Conservation (phyloP, 2,888 invertebrate species). For the Clivina fossor region DNA sequence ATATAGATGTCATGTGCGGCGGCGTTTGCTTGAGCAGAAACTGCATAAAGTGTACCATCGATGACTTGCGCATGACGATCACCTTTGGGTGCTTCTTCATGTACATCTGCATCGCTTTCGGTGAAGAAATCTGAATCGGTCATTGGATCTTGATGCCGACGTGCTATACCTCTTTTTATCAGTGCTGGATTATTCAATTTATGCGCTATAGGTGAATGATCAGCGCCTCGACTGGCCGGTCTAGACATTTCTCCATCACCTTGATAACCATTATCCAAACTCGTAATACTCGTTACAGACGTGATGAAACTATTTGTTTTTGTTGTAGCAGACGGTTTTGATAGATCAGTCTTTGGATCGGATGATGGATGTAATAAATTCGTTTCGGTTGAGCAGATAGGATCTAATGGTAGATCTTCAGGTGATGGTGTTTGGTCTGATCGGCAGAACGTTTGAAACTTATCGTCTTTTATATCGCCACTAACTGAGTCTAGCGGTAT, state of each 20-base stretch:
- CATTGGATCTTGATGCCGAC: conserved; percentile 81
- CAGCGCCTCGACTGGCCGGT: conserved; percentile 79
- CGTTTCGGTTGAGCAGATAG: conserved; percentile 50
- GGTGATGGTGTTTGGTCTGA: conserved; percentile 83
- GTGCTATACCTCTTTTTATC: conserved; percentile 60
- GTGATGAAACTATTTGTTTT: conserved; percentile 78
- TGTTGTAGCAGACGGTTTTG: conserved; percentile 63
- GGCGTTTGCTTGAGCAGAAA: conserved; percentile 57
- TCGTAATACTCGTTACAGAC: conserved; percentile 87
- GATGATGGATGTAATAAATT: conserved; percentile 44
- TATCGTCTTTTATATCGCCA: conserved; percentile 46
- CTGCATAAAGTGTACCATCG: conserved; percentile 85
- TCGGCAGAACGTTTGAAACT: conserved; percentile 47
- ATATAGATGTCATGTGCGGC: conserved; percentile 55
- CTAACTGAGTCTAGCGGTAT: conserved; percentile 56
- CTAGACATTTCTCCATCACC: conserved; percentile 89
- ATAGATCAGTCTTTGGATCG: conserved; percentile 61
- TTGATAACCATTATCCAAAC: conserved; percentile 91
- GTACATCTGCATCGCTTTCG: conserved; percentile 85
- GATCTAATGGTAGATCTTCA: conserved; percentile 81
- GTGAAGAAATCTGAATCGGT: conserved; percentile 91
- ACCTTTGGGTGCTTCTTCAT: conserved; percentile 70
- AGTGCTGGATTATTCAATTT: conserved; percentile 52
- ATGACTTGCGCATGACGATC: conserved; percentile 82
- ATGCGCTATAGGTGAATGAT: conserved; percentile 66